Evolutionary conservation across 2,888 invertebrate species (phyloP).

Genomic region (Hydrotaea cyrtoneurina): DNA sequence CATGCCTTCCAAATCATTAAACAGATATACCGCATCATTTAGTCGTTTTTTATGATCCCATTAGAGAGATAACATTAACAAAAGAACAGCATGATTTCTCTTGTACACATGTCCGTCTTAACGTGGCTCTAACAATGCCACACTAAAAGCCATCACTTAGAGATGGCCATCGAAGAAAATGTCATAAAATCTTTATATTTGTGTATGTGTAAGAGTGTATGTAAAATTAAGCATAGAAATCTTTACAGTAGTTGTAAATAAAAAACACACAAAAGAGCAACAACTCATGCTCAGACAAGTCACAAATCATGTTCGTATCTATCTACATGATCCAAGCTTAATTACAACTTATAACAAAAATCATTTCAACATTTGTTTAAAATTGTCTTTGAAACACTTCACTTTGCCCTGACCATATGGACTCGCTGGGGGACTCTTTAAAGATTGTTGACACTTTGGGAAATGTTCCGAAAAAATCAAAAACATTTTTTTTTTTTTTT

Average conservation of each 20-base stretch:
- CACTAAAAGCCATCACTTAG: not conserved
- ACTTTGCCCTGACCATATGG: not conserved
- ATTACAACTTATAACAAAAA: slow-evolving; percentile 17
- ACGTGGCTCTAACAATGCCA: not conserved
- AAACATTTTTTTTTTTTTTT: slow-evolving; percentile 13
- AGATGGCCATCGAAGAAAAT: slow-evolving; percentile 11
- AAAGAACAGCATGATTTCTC: slow-evolving; percentile 48
- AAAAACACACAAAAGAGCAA: not conserved
- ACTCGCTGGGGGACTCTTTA: not conserved
- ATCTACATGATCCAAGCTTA: not conserved
- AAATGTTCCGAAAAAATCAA: slow-evolving; percentile 22
- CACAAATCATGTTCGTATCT: not conserved
- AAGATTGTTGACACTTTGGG: slow-evolving; percentile 40
- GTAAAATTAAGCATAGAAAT: slow-evolving; percentile 15
- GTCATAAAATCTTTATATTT: slow-evolving; percentile 3
- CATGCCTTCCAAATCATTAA: not conserved
- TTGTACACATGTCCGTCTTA: not conserved
- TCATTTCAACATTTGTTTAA: not conserved
- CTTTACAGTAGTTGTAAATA: slow-evolving; percentile 26
- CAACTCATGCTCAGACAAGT: slow-evolving; percentile 8
- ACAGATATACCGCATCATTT: slow-evolving; percentile 30
- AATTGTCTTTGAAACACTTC: slow-evolving; percentile 7
- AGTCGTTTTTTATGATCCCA: slow-evolving; percentile 58
- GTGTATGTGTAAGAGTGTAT: not conserved
- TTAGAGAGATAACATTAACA: slow-evolving; percentile 62